These are phyloP conservation scores for Lasioglossum albipes DNA, from an alignment of 1,140 invertebrate genomes.

Conservation along the genomic window DNA sequence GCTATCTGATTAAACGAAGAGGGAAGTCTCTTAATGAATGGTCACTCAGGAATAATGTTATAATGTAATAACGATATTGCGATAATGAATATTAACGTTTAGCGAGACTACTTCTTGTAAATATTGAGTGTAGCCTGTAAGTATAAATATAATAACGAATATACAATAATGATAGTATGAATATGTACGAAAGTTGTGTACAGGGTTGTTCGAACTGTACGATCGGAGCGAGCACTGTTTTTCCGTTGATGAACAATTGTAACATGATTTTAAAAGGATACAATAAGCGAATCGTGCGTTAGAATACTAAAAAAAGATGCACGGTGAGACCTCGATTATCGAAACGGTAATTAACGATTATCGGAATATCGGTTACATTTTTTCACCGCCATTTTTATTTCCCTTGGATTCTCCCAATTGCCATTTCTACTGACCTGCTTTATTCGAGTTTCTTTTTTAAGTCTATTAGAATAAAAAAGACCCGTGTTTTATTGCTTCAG, in stretches of 20 bases:
- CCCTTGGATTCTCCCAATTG: too few species aligned
- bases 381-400: too few species aligned
- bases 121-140: conserved; percentile 68
- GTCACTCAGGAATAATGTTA: conserved; percentile 76
- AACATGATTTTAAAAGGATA: not conserved
- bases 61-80: conserved; percentile 71
- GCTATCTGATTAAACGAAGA: conserved; percentile 37
- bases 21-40: conserved; percentile 68
- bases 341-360: too few species aligned
- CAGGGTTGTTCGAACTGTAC: conserved; percentile 26
- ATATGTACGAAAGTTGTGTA: conserved; percentile 40
- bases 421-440: too few species aligned
- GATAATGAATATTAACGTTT: conserved; percentile 74
- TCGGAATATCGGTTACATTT: too few species aligned
- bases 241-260: not conserved
- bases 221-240: conserved; percentile 12
- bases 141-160: conserved; percentile 58
- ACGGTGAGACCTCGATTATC: too few species aligned
- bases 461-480: too few species aligned
- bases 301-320: not conserved
- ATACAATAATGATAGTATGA: conserved; percentile 23
- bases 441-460: too few species aligned
- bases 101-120: conserved; percentile 73
- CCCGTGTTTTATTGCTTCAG: too few species aligned
- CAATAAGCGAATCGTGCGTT: not conserved